These are phyloP conservation scores for Hydropotes inermis DNA, from an alignment of 2,113 vertebrate genomes.

Conservation along the genomic window DNA sequence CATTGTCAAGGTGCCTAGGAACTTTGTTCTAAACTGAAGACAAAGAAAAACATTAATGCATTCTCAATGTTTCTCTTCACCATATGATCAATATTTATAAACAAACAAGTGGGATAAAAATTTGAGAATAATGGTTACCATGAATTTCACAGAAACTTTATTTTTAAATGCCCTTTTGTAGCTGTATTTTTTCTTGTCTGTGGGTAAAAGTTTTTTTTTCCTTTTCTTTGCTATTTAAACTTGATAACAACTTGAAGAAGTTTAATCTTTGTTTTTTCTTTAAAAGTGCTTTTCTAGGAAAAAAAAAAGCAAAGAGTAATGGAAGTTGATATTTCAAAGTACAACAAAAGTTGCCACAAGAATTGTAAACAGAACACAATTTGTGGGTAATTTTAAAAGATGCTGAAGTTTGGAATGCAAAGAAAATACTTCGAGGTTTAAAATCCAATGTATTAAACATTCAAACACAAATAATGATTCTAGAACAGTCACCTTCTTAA, in stretches of 20 bases:
- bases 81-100: background rate
- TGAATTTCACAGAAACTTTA: background rate
- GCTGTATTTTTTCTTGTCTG: background rate
- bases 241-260: slow-evolving; percentile 6
- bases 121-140: background rate
- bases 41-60: slow-evolving; percentile 14
- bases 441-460: slow-evolving; percentile 32
- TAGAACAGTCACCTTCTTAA: slow-evolving; percentile 54
- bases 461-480: slow-evolving; percentile 27
- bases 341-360: slow-evolving; percentile 32
- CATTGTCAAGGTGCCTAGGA: background rate
- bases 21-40: background rate
- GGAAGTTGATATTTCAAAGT: slow-evolving; percentile 36
- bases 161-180: slow-evolving; percentile 17
- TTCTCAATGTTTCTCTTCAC: background rate
- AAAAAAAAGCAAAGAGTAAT: background rate
- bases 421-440: slow-evolving; percentile 39
- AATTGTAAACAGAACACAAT: slow-evolving; percentile 49
- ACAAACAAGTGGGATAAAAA: background rate
- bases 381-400: slow-evolving; percentile 52
- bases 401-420: slow-evolving; percentile 37
- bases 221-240: slow-evolving; percentile 28
- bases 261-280: slow-evolving; percentile 55
- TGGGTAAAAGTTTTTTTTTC: background rate
- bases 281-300: background rate